These are phyloP conservation scores for Pheosia tremula DNA, from an alignment of 2,888 invertebrate genomes.

Conservation along the genomic window DNA sequence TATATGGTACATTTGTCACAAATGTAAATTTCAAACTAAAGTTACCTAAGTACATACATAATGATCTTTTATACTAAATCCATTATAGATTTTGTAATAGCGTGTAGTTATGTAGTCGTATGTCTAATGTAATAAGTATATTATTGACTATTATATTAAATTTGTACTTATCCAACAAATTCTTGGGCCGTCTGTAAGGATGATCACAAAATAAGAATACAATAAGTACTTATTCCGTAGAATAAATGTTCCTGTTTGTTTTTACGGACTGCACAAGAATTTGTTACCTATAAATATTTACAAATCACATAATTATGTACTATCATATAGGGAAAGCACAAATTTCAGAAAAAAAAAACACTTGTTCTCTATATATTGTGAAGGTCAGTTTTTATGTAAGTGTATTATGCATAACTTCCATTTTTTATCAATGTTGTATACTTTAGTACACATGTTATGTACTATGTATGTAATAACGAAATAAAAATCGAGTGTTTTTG, in stretches of 20 bases:
- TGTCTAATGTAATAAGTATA: conserved; percentile 47
- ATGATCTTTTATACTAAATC: conserved; percentile 69
- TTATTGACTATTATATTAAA: conserved; percentile 28
- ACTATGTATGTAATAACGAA: conserved; percentile 51
- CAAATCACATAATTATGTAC: conserved; percentile 27
- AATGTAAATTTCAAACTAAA: conserved; percentile 37
- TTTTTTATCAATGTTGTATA: conserved; percentile 68
- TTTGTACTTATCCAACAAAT: not conserved
- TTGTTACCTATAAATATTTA: not conserved
- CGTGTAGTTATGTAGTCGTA: conserved; percentile 52
- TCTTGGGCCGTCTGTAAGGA: not conserved
- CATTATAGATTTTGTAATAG: conserved; percentile 69
- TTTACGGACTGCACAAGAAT: not conserved
- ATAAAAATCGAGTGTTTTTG: conserved; percentile 56
- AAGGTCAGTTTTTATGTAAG: conserved; percentile 58
- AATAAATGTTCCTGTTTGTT: not conserved
- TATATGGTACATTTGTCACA: conserved; percentile 20
- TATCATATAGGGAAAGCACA: conserved; percentile 63
- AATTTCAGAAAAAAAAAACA: conserved; percentile 60
- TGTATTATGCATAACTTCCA: conserved; percentile 46
- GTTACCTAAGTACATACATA: conserved; percentile 47
- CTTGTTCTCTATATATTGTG: conserved; percentile 65
- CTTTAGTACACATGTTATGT: conserved; percentile 60
- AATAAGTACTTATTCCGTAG: too few species aligned
- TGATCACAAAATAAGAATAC: not conserved